Conservation (phyloP, 2,797 vertebrate species). For the Lindbergichthys nudifrons region DNA sequence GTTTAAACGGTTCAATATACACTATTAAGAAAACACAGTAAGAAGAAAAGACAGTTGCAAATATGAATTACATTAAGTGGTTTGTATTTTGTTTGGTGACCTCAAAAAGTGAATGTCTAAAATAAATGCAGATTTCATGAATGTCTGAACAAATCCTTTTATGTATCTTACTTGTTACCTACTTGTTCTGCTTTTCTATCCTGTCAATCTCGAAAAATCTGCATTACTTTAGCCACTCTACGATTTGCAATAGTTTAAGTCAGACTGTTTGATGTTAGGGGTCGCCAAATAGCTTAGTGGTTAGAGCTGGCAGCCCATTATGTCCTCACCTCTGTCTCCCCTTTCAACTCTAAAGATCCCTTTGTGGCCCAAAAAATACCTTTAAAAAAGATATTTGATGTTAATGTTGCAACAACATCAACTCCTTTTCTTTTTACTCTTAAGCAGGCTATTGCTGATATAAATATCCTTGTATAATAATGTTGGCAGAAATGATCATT, state of each 20-base stretch:
- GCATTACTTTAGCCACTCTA: background rate
- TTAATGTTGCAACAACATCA: no score
- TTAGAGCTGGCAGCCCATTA: no score
- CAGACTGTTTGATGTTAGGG: background rate
- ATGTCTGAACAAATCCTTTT: background rate
- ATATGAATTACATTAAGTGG: background rate
- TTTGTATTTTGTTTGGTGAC: background rate
- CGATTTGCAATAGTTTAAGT: background rate
- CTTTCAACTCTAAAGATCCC: no score
- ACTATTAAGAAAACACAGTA: background rate
- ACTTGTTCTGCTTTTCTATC: background rate
- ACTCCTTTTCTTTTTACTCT: background rate
- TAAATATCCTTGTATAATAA: background rate
- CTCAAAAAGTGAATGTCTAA: background rate
- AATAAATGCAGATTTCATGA: background rate
- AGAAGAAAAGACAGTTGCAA: background rate
- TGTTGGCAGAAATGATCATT: background rate
- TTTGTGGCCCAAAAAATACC: no score
- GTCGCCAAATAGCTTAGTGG: no score
- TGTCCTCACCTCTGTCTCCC: no score
- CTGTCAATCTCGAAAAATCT: background rate
- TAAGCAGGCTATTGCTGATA: background rate
- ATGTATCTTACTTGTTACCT: no score
- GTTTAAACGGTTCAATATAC: background rate
- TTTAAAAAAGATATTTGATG: background rate